Evolutionary conservation across 2,888 invertebrate genomes (phyloP).

Genomic region (Microplitis deprimator): DNA sequence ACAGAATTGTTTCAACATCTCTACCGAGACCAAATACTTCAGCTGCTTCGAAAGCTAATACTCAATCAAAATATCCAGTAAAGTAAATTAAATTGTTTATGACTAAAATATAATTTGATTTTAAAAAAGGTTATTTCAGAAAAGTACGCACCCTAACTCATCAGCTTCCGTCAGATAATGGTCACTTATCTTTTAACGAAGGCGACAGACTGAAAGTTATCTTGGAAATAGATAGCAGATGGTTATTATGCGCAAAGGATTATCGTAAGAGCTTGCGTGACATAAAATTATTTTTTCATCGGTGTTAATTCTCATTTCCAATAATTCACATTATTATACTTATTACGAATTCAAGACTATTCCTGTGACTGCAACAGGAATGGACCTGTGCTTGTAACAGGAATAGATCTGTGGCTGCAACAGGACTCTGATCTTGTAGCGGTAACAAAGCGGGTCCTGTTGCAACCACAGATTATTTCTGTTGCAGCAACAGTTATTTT

Average conservation of each 20-base stretch:
- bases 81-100: constrained; percentile 68
- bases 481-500: too few relatives aligned
- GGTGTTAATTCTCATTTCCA: too few relatives aligned
- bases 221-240: constrained; percentile 83
- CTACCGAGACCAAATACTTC: constrained; percentile 73
- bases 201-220: constrained; percentile 82
- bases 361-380: too few relatives aligned
- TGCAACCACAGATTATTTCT: too few relatives aligned
- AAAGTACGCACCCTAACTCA: constrained; percentile 83
- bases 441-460: too few relatives aligned
- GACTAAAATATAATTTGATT: background rate
- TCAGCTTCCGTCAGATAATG: constrained; percentile 83
- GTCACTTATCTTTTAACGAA: constrained; percentile 84
- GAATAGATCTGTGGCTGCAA: too few relatives aligned
- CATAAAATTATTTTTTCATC: too few relatives aligned
- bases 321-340: too few relatives aligned
- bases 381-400: too few relatives aligned
- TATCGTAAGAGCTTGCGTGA: constrained; percentile 83
- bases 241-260: constrained; percentile 83
- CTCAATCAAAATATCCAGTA: constrained; percentile 64
- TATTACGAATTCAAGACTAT: too few relatives aligned
- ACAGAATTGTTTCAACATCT: constrained; percentile 80
- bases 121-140: constrained; percentile 67
- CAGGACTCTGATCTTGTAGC: too few relatives aligned
- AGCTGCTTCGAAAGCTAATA: constrained; percentile 54